A percentile compares a stretch with the other conserved stretches of the same genome.
Evolutionary conservation across 35 echinoderm and acorn worm genomes (phyloP).

Genomic region (Heliocidaris tuberculata): DNA sequence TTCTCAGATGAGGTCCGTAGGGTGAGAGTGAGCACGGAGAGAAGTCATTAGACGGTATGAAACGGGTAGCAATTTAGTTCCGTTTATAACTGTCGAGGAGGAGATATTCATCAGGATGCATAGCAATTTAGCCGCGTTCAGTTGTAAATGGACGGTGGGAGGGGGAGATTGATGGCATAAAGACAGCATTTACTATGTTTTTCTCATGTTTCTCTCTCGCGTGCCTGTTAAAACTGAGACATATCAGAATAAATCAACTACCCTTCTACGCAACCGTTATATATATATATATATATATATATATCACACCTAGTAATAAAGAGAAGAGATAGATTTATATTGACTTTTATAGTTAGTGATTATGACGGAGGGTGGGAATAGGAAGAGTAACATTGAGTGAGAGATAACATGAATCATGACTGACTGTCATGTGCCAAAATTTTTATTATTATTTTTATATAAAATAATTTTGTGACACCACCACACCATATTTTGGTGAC

Average conservation of each 20-base stretch:
- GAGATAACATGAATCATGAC: too few species aligned
- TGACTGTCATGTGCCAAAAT: too few species aligned
- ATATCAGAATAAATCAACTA: neutral
- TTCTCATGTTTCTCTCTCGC: neutral
- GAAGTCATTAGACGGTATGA: conserved; percentile 4
- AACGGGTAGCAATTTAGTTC: neutral
- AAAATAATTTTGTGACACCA: too few species aligned
- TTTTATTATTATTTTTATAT: too few species aligned
- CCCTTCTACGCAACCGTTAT: neutral
- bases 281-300: too few species aligned
- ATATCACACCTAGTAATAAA: neutral
- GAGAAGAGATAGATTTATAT: neutral
- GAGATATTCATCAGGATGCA: neutral
- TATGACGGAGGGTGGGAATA: neutral
- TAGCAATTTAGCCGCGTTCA: neutral
- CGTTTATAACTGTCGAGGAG: neutral
- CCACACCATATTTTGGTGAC: too few species aligned
- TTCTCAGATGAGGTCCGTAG: neutral
- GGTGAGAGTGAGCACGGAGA: neutral
- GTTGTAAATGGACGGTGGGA: neutral
- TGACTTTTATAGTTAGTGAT: neutral
- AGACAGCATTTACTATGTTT: neutral
- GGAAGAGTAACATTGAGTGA: neutral
- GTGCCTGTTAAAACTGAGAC: neutral
- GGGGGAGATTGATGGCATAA: neutral